Evolutionary conservation across 2,888 invertebrate genomes (phyloP), one percentile per base, ranked within the genome.

Genomic region (Trissoscelio sp.): DNA sequence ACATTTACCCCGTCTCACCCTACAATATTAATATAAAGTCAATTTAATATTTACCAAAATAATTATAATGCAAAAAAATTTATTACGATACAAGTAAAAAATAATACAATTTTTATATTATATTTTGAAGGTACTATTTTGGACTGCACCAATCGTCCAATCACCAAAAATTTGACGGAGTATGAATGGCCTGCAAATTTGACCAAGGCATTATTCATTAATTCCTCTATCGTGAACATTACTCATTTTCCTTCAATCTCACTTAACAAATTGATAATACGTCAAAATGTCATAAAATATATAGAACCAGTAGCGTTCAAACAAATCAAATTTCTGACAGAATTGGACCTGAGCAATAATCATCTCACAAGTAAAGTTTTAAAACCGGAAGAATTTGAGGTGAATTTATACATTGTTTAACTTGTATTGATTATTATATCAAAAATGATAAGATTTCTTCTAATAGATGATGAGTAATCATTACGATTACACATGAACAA

Each of bases 331-430:
- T 92, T 93, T 51, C 92, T 97, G 89, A 92, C 92, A 0, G 93
- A 93, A 1, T 87, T 97, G 51, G 95, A 96, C 89, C 90, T 97
- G 81, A 95, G 95, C 73, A 89, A 94, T 79, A 97, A 97, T 85
- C 92, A 93, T 48, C 91, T 97, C 18, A 94, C 93, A 0, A 91
- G 93, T 0, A 94, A 93, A 0, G 91, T 91, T 0, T 89, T 97
- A 1, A 91, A 91, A 78, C 95, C 95, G 0, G 92, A 94, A 69
- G 93, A 94, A 7, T 96, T 97, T 87, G 93, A 94, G 92, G 96
- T 95, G 91, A 90, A 37, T 37, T 16, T 24, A 37, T 34, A 22
- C 18, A 39, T 46, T 14, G 0, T 67, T 20, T 20, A 20, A 1
- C n/a, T 31, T 34, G 0, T 34, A n/a, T 31, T 55, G 7, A 1